Evolutionary conservation across 2,888 invertebrate genomes (phyloP).

Genomic region (Acutogordius australiensis): DNA sequence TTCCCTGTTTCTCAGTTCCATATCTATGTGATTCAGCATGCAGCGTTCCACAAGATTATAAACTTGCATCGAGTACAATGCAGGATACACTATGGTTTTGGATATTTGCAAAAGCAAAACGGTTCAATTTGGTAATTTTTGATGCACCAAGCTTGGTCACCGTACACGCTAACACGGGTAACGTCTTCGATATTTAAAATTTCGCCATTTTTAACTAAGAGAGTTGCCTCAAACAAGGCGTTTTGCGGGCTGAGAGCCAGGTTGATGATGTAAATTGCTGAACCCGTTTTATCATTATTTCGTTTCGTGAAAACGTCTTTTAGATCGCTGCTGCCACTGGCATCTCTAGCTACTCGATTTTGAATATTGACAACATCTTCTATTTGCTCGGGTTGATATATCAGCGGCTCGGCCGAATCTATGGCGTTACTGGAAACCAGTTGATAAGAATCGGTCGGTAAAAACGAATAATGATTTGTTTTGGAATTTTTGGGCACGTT

Average conservation of each 20-base stretch:
- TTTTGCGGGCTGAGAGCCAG: neutral
- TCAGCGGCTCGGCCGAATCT: neutral
- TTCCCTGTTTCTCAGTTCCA: no score
- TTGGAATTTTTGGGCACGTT: no score
- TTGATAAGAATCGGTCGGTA: no score
- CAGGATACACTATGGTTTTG: neutral
- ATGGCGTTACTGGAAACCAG: neutral
- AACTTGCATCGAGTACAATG: no score
- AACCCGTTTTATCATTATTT: neutral
- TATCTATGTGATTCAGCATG: no score
- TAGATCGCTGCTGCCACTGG: neutral
- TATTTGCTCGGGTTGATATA: neutral
- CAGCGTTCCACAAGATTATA: no score
- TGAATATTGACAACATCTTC: no score
- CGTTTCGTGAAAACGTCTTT: neutral
- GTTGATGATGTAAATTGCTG: neutral
- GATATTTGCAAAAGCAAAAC: constrained; percentile 7
- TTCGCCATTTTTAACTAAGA: neutral
- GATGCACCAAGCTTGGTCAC: neutral
- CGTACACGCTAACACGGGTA: neutral
- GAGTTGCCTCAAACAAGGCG: neutral
- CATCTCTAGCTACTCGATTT: neutral
- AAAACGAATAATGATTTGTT: no score
- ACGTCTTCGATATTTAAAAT: constrained; percentile 1
- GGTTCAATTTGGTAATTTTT: neutral